Evolutionary conservation across 2,113 vertebrate genomes (phyloP), one percentile per base, ranked within the genome.

Genomic region (Triplophysa dalaica): DNA sequence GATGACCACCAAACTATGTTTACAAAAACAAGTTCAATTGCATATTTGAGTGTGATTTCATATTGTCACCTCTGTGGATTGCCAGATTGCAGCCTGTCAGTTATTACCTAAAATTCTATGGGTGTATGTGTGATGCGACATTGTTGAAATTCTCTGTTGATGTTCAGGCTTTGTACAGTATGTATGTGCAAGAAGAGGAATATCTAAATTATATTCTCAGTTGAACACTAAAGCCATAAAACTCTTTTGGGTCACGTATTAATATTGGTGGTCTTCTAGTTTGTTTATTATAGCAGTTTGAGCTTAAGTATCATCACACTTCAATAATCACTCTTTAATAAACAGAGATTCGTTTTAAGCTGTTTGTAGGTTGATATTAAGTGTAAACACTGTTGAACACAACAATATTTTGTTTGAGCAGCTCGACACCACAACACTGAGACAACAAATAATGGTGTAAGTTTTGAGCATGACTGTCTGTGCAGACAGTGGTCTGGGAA

Each of bases 211-310:
- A 74, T 43, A 13, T 56, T 72, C 19, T 67, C 24, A 24, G 11
- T 70, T 45, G 24, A 67, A 13, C 24, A 66, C 38, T 21, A 61
- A 19, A 74, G 13, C 38, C 54, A 77, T 81, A 52, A 61, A 78
- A 54, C 16, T 79, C 78, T 87, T 86, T 58, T 84, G 85, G 83
- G 75, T 82, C 83, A 72, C 41, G 22, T 84, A 75, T 48, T 82
- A 67, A 81, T 84, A 86, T 80, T 84, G 79, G 79, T 84, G 38
- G 79, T 68, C 50, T 82, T 85, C 33, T 7, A 38, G 33, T 7
- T 38, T 38, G 33, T 38, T 38, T 38, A 78, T 50, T 61, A 21
- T 60, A 77, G 45, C 26, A 38, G 7, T 38, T 6, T 38, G 7
- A 38, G 6, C 33, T 38, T 5, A 38, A 38, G 33, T 38, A 38